Conservation (phyloP, 2,797 vertebrate genomes). For the Geotria australis region DNA sequence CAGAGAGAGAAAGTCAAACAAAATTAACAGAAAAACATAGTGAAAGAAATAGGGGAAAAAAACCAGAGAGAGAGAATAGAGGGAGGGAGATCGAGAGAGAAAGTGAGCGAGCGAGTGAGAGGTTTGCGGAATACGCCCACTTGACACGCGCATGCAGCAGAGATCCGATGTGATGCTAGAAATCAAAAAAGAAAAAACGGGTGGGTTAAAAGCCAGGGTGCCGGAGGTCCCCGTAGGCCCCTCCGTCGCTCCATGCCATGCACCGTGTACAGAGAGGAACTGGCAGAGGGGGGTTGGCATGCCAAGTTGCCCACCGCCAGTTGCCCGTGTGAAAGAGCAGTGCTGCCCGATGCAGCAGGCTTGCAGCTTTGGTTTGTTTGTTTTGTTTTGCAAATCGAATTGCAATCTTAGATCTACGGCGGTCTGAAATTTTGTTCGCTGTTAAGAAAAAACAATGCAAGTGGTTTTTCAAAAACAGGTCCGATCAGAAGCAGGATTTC, state of each 20-base stretch:
- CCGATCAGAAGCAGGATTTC: slow-evolving; percentile 1
- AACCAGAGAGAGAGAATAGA: not conserved
- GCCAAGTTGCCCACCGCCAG: not conserved
- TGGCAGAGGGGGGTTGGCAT: slow-evolving; percentile 14
- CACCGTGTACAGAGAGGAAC: slow-evolving; percentile 44
- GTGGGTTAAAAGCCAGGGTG: not conserved
- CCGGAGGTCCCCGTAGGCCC: not conserved
- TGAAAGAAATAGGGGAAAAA: slow-evolving; percentile 1
- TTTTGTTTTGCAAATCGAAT: too few relatives aligned
- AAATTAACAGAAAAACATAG: slow-evolving; percentile 2
- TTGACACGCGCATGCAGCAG: not conserved
- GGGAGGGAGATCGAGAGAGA: not conserved
- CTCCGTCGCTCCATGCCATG: slow-evolving; percentile 42
- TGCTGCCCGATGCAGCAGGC: not conserved
- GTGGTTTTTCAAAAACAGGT: not conserved
- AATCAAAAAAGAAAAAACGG: not conserved
- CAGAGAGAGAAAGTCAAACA: slow-evolving; percentile 1
- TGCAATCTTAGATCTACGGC: too few relatives aligned
- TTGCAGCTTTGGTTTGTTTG: not conserved
- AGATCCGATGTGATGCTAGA: not conserved
- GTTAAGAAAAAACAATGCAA: not conserved
- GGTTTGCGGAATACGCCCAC: too few relatives aligned
- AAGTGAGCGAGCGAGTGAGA: not conserved
- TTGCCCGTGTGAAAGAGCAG: not conserved
- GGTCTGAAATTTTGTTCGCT: too few relatives aligned